phyloP scores from a whole-genome alignment of 2,113 vertebrate genomes.

The Odobenus rosmarus region DNA sequence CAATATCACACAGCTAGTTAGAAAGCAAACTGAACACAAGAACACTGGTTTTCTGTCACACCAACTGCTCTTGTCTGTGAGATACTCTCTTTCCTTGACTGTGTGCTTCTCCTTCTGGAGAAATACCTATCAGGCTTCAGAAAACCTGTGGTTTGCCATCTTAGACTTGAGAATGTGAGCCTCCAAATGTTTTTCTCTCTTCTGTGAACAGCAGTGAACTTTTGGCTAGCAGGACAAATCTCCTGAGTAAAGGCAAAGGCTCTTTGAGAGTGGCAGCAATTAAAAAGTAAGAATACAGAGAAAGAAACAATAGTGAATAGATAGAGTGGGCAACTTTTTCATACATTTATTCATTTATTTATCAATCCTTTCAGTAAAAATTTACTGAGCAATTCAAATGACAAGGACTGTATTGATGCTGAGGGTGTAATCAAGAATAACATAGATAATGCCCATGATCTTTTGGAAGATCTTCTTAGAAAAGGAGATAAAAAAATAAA shows the following conservation, averaged over 20 bases:
- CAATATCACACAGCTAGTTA: not conserved
- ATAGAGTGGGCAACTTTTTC: not conserved
- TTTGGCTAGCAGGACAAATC: not conserved
- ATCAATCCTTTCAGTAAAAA: not conserved
- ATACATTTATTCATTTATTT: not conserved
- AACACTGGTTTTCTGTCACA: not conserved
- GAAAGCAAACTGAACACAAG: conserved; percentile 1
- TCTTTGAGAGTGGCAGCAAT: not conserved
- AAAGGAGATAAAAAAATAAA: not conserved
- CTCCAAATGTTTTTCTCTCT: not conserved
- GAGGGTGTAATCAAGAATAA: not conserved
- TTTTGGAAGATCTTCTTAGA: not conserved
- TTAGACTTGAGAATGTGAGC: not conserved
- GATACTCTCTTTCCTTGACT: not conserved
- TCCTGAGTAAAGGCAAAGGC: not conserved
- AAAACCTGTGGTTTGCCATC: not conserved
- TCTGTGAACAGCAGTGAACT: not conserved
- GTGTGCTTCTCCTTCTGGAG: not conserved
- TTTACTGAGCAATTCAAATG: not conserved
- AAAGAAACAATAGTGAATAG: not conserved
- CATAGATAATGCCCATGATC: not conserved
- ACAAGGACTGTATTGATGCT: not conserved
- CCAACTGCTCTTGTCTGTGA: not conserved
- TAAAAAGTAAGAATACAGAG: not conserved
- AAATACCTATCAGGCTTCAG: not conserved